Evolutionary conservation across 2,797 vertebrate species (phyloP).

Genomic region (Lepus townsendii): DNA sequence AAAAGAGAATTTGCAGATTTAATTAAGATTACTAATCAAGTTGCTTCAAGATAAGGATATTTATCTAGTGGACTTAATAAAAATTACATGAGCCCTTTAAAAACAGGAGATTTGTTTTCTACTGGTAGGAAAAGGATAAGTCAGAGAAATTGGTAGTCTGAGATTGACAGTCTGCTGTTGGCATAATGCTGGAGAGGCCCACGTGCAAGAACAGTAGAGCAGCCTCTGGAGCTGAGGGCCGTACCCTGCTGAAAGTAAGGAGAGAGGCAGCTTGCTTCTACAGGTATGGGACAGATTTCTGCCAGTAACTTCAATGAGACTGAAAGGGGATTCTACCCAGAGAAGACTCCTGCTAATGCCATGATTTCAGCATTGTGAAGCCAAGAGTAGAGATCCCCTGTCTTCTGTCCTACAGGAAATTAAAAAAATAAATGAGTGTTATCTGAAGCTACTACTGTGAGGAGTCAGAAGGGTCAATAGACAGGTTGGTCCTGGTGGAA

Average conservation of each 20-base stretch:
- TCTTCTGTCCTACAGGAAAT: background rate
- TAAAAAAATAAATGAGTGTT: background rate
- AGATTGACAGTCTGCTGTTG: background rate
- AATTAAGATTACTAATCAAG: background rate
- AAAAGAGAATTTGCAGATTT: background rate
- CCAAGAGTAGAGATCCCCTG: background rate
- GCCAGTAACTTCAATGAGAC: background rate
- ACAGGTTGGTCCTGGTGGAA: no score
- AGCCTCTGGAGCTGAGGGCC: background rate
- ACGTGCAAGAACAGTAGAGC: background rate
- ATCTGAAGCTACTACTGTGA: background rate
- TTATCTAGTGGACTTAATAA: background rate
- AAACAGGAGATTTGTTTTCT: background rate
- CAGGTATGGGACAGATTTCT: background rate
- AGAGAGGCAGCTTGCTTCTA: background rate
- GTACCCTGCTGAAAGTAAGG: background rate
- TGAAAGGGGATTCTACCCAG: background rate
- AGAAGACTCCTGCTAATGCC: background rate
- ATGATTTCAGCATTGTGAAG: background rate
- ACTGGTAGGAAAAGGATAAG: background rate
- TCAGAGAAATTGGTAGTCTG: background rate
- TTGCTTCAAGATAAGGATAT: constrained; percentile 8
- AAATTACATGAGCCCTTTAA: background rate
- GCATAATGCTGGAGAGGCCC: background rate
- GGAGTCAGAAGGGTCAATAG: no score